A percentile compares a stretch with the other conserved stretches of the same genome.
Conservation (phyloP, 2,888 invertebrate genomes). For the Athrips mouffetella region DNA sequence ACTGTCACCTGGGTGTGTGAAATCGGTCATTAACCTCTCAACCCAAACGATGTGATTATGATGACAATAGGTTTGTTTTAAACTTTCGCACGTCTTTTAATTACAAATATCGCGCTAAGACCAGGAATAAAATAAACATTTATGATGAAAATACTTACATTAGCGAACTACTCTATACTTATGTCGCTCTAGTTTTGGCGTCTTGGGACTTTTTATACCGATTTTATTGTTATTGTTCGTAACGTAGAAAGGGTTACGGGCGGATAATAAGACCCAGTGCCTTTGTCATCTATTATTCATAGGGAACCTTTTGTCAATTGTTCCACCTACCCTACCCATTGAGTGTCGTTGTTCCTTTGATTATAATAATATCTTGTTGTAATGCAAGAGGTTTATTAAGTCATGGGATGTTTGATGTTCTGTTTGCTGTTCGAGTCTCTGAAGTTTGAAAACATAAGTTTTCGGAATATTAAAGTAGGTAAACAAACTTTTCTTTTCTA, state of each 20-base stretch:
- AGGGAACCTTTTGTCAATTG: slow-evolving; percentile 7
- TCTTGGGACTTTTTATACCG: background rate
- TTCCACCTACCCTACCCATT: background rate
- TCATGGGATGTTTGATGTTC: background rate
- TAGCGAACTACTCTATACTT: too few relatives aligned
- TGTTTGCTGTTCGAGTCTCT: background rate
- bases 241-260: background rate
- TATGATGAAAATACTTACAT: too few relatives aligned
- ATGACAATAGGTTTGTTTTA: too few relatives aligned
- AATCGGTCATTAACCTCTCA: too few relatives aligned
- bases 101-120: too few relatives aligned
- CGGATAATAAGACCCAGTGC: slow-evolving; percentile 5
- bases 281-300: slow-evolving; percentile 11
- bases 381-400: too few relatives aligned
- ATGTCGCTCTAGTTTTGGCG: too few relatives aligned
- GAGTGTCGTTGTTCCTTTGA: background rate
- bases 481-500: background rate
- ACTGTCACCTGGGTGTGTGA: too few relatives aligned
- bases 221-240: background rate
- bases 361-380: background rate
- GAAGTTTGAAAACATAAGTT: too few relatives aligned
- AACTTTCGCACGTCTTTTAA: too few relatives aligned
- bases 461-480: background rate
- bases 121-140: too few relatives aligned
- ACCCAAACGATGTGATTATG: too few relatives aligned